A percentile compares a stretch with the other conserved stretches of the same genome.
Evolutionary conservation across 1,140 invertebrate species (phyloP).

Genomic region (Drosophila punjabiensis): DNA sequence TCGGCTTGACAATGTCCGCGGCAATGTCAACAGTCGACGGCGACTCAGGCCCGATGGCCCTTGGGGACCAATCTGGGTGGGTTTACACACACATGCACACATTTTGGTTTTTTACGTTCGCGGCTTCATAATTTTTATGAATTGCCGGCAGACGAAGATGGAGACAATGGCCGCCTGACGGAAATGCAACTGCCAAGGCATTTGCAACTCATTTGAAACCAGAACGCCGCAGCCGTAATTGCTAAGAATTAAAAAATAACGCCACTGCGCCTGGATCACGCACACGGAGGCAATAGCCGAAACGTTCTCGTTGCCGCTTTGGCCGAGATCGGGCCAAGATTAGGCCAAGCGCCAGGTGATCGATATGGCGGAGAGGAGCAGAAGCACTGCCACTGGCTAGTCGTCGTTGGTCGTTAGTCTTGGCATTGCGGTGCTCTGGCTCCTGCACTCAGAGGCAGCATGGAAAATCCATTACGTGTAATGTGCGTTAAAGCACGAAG

Average conservation of each 20-base stretch:
- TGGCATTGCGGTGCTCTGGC: conserved; percentile 55
- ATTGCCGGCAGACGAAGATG: conserved; percentile 63
- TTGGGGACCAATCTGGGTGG: conserved; percentile 82
- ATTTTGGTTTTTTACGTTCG: conserved; percentile 1
- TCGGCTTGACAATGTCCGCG: conserved; percentile 79
- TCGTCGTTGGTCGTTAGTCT: conserved; percentile 44
- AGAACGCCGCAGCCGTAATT: conserved; percentile 16
- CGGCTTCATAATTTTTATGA: conserved; percentile 78
- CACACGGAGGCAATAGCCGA: conserved; percentile 60
- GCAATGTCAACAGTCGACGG: conserved; percentile 67
- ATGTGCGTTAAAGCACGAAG: conserved; percentile 60
- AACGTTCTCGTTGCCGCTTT: conserved; percentile 33
- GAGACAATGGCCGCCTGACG: conserved; percentile 66
- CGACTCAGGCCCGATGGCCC: conserved; percentile 42
- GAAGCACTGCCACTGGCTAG: conserved; percentile 22
- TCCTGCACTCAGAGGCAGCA: conserved; percentile 39
- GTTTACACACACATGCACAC: conserved; percentile 27
- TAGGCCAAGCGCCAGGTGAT: conserved; percentile 43
- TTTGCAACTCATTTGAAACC: conserved; percentile 57
- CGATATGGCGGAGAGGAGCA: conserved; percentile 42
- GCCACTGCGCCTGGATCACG: conserved; percentile 55
- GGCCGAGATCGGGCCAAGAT: conserved; percentile 51
- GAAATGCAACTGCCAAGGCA: conserved; percentile 41
- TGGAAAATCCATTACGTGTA: conserved; percentile 79
- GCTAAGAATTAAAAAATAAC: conserved; percentile 62